phyloP scores from a whole-genome alignment of 35 echinoderm and acorn worm species.

The Patiria miniata region DNA sequence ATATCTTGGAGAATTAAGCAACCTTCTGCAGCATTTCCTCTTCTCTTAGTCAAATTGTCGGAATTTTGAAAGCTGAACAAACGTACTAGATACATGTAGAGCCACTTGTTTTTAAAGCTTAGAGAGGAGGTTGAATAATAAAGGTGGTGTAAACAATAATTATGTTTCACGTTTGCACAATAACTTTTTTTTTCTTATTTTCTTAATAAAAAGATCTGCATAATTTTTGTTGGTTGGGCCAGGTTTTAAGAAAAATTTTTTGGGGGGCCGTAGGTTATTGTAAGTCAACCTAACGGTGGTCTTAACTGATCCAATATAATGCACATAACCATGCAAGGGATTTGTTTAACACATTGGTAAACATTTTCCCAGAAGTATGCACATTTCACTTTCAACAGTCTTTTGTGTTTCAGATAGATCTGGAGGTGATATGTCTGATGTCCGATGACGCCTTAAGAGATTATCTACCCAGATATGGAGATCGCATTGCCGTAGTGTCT shows the following conservation, averaged over 20 bases:
- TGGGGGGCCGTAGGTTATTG: background rate
- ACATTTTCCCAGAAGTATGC: background rate
- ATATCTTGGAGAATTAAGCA: too few relatives aligned
- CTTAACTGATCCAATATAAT: background rate
- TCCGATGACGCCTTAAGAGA: background rate
- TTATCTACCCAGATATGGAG: background rate
- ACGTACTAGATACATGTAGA: too few relatives aligned
- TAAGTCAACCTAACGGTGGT: background rate
- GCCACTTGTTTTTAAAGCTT: too few relatives aligned
- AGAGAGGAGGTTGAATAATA: too few relatives aligned
- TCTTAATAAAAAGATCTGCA: too few relatives aligned
- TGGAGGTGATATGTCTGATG: background rate
- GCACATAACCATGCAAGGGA: background rate
- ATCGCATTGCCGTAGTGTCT: background rate
- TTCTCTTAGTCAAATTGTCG: too few relatives aligned
- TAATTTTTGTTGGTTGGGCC: too few relatives aligned
- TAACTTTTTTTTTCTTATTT: too few relatives aligned
- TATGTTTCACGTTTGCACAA: too few relatives aligned
- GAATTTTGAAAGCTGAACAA: too few relatives aligned
- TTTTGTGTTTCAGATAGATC: conserved; percentile 3
- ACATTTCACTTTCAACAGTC: background rate
- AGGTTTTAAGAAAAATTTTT: background rate
- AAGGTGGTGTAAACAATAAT: too few relatives aligned
- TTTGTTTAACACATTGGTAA: background rate
- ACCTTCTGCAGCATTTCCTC: too few relatives aligned